Conservation (phyloP, 2,113 vertebrate genomes). For the Petromus typicus region DNA sequence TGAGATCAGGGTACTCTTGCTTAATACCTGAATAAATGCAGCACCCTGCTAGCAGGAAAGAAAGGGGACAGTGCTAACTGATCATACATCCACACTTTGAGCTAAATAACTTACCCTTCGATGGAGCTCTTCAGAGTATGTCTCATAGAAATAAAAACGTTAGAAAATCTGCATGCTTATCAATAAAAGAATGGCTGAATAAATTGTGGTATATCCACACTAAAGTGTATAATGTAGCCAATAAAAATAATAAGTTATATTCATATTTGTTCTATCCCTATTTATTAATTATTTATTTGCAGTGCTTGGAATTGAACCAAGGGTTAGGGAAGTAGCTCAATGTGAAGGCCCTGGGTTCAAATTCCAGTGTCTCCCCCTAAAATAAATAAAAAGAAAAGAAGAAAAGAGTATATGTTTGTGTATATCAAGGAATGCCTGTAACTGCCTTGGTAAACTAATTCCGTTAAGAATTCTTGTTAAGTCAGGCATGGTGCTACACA, state of each 20-base stretch:
- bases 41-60: constrained; percentile 22
- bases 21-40: constrained; percentile 29
- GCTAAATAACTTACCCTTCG: constrained; percentile 1
- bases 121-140: constrained; percentile 24
- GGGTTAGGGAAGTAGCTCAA: neutral
- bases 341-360: neutral
- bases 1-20: neutral
- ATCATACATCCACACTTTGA: neutral
- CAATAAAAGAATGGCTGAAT: constrained; percentile 6
- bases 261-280: neutral
- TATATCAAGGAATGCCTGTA: neutral
- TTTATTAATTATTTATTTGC: neutral
- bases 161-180: neutral
- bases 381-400: neutral
- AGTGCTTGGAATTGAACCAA: neutral
- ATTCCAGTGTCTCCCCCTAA: neutral
- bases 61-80: neutral
- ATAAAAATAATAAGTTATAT: constrained; percentile 5
- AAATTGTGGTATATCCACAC: neutral
- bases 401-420: neutral
- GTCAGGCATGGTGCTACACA: neutral
- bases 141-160: constrained; percentile 38
- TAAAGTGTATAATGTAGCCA: neutral
- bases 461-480: neutral
- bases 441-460: constrained; percentile 42